Base-by-base conservation (phyloP, 2,888 invertebrate genomes). In the Cancer borealis region DNA sequence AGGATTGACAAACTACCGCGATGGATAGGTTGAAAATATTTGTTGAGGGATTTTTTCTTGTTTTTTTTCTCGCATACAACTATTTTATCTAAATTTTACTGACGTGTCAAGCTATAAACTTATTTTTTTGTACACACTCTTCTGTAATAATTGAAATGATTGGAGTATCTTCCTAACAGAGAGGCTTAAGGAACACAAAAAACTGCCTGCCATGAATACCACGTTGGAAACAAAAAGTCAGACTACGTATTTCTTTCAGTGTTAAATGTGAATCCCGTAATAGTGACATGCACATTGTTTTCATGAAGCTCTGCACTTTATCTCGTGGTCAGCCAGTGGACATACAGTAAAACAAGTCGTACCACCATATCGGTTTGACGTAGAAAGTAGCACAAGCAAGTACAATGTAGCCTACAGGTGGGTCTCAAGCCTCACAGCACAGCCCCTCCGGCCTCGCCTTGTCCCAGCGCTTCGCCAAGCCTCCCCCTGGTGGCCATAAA, bases 401-500 rank as follows among this genome's bases (percentile, higher is more conserved):
- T 60, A 60, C 60, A 60, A 5, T 60, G 21, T 4, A 73, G 26
- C n/a, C 73, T 26, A 26, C 26, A 26, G 73, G 10, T 73, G 84
- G 66, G 8, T 84, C 39, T 39, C 39, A 84, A 14, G 84, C 12
- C 84, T 39, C 39, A n/a, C 84, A 14, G 12, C 84, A 17, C 84
- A 30, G 39, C 26, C 84, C 84, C 30, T 30, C 26, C 14, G 84
- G 30, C 84, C 84, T n/a, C 17, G 39, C 10, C 84, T 39, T 84
- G 84, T 84, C 39, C 39, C 84, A 14, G 84, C 84, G 26, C 84
- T 39, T 84, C 84, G 84, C 84, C 84, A 84, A 84, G 84, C 84
- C 39, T 84, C 84, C 84, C 84, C 84, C 84, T 39, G 39, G 84
- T 17, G 84, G 30, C 84, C 84, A 84, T 84, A 84, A 84, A 84